Percentiles rank a stretch among this genome's conserved stretches.
phyloP scores from a whole-genome alignment of 35 echinoderm and acorn worm species.

The Stichopus chloronotus region DNA sequence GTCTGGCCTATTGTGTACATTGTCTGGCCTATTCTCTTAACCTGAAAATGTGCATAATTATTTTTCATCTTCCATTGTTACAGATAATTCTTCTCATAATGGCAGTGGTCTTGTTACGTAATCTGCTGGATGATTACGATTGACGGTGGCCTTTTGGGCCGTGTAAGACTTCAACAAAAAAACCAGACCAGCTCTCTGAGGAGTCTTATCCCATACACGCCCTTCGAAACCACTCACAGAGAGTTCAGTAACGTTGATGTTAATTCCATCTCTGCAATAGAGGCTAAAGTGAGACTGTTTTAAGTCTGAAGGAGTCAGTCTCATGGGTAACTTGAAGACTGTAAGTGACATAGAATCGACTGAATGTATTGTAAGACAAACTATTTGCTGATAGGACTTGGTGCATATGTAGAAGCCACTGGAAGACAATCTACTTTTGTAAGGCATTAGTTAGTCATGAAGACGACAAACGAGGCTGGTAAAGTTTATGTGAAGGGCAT shows the following conservation, averaged over 20 bases:
- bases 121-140: slow-evolving; percentile 90
- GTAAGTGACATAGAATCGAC: no score
- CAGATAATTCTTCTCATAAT: slow-evolving; percentile 83
- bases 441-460: no score
- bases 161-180: not conserved
- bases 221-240: not conserved
- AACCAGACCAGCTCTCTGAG: not conserved
- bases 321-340: no score
- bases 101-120: slow-evolving; percentile 79
- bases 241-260: not conserved
- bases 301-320: no score
- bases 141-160: slow-evolving; percentile 24
- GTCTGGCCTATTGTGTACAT: no score
- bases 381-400: no score
- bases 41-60: not conserved
- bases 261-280: not conserved
- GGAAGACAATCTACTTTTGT: no score
- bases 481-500: no score
- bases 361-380: no score
- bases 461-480: no score
- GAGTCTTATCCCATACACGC: not conserved
- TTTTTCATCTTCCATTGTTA: not conserved
- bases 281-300: no score
- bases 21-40: not conserved
- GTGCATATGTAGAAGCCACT: no score